phyloP scores from a whole-genome alignment of 2,888 invertebrate genomes.

The Cantharis nigra region DNA sequence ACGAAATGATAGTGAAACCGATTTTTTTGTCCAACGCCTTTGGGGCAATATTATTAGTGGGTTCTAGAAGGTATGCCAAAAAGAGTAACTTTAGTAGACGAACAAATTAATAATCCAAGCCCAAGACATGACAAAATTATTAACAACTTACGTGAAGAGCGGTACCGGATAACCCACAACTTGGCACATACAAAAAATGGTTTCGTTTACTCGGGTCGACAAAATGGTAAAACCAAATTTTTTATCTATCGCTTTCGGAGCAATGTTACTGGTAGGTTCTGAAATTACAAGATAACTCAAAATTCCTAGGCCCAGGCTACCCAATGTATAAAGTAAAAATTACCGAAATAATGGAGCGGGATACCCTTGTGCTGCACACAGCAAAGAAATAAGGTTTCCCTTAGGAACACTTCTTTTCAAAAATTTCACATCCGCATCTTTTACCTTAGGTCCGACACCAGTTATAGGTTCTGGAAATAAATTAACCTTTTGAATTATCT shows the following conservation, averaged over 20 bases:
- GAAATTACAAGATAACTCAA: constrained; percentile 44
- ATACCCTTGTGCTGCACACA: constrained; percentile 59
- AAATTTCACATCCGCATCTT: constrained; percentile 57
- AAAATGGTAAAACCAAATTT: constrained; percentile 63
- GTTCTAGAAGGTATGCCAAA: constrained; percentile 60
- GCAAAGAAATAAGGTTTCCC: constrained; percentile 51
- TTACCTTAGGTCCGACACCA: constrained; percentile 58
- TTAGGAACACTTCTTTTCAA: constrained; percentile 51
- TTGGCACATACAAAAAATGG: constrained; percentile 69
- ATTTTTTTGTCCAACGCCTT: constrained; percentile 56
- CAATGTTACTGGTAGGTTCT: constrained; percentile 73
- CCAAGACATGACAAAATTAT: constrained; percentile 25
- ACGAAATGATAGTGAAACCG: constrained; percentile 50
- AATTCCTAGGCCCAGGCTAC: background rate
- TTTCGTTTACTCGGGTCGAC: constrained; percentile 56
- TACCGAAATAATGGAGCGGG: constrained; percentile 72
- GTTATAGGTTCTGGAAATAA: constrained; percentile 55
- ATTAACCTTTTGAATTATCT: background rate
- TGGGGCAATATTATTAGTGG: constrained; percentile 68
- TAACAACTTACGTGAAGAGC: constrained; percentile 65
- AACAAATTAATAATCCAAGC: constrained; percentile 15
- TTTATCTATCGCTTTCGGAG: constrained; percentile 63
- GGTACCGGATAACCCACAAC: constrained; percentile 73
- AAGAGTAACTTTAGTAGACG: background rate
- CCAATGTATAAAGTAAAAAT: background rate